phyloP scores from a whole-genome alignment of 1,140 invertebrate genomes.

The Platyscapa corneri region DNA sequence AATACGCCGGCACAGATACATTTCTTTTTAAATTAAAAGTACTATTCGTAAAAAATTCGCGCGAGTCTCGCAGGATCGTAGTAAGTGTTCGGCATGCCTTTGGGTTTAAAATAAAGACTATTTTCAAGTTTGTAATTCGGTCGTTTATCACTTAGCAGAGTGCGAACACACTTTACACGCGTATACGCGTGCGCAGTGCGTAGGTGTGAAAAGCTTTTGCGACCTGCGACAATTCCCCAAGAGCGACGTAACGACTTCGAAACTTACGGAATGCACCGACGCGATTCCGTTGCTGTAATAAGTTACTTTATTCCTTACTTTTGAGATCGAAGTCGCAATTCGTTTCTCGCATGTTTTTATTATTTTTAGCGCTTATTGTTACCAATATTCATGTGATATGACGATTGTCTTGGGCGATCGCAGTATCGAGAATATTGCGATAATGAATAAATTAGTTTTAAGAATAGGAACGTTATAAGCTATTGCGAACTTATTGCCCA shows the following conservation, averaged over 20 bases:
- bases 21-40: too few species aligned
- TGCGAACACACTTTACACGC: neutral
- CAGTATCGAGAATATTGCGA: neutral
- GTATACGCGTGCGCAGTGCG: neutral
- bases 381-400: neutral
- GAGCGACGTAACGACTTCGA: neutral
- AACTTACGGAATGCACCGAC: neutral
- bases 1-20: too few species aligned
- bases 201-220: neutral
- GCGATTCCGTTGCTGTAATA: neutral
- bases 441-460: neutral
- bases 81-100: too few species aligned
- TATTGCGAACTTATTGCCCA: neutral
- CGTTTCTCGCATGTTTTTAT: neutral
- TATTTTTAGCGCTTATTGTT: neutral
- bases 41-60: too few species aligned
- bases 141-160: neutral
- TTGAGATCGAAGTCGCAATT: neutral
- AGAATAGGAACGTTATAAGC: neutral
- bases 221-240: neutral
- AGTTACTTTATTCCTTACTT: neutral
- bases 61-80: too few species aligned
- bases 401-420: neutral
- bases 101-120: too few species aligned
- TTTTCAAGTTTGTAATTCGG: neutral